Conservation (phyloP, 2,113 vertebrate genomes). For the Neopipo cinnamomea region DNA sequence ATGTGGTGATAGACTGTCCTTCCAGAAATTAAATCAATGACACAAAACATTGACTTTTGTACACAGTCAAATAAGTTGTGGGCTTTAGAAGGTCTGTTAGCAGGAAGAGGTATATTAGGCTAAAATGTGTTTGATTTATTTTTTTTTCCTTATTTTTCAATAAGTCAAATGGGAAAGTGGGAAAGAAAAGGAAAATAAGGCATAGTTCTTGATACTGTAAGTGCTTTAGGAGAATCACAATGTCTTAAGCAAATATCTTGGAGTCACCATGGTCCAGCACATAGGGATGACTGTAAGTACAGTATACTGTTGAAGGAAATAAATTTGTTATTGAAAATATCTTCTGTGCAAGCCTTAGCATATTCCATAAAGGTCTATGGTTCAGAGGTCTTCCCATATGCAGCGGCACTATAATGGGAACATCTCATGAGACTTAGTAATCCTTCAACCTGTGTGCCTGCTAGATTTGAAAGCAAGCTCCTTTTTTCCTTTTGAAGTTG, state of each 20-base stretch:
- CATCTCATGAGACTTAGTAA: background rate
- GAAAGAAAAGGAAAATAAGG: background rate
- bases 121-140: background rate
- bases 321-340: background rate
- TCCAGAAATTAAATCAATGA: background rate
- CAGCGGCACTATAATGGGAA: background rate
- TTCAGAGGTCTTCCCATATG: background rate
- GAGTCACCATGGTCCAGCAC: background rate
- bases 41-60: background rate
- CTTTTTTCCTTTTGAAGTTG: background rate
- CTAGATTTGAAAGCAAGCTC: background rate
- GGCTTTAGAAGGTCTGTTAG: background rate
- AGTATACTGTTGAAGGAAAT: background rate
- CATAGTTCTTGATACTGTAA: fast-evolving
- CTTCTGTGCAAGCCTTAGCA: background rate
- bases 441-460: background rate
- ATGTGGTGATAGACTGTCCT: background rate
- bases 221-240: background rate
- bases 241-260: background rate
- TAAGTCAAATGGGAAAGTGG: background rate
- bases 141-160: background rate
- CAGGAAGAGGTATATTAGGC: background rate
- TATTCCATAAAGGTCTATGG: background rate
- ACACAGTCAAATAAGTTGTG: background rate
- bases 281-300: background rate